Percentiles rank a stretch among this genome's conserved stretches.
Evolutionary conservation across 2,797 vertebrate genomes (phyloP).

Genomic region (Poecilia wingei): DNA sequence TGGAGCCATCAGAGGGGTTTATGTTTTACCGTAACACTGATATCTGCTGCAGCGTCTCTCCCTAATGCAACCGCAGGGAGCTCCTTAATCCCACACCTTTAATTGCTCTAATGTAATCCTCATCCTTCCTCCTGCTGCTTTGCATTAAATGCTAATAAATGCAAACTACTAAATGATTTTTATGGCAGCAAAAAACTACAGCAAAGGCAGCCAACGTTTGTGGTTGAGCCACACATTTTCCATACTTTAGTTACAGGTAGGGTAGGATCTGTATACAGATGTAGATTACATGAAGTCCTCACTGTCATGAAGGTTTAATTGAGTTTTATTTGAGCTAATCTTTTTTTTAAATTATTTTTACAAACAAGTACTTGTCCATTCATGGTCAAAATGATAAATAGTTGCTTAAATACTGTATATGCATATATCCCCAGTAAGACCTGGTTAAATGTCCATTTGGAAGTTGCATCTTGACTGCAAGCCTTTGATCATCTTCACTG

Average conservation of each 20-base stretch:
- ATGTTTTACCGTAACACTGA: slow-evolving; percentile 4
- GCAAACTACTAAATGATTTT: not conserved
- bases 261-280: not conserved
- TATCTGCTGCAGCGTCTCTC: slow-evolving; percentile 7
- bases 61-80: slow-evolving; percentile 18
- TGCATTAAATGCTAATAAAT: slow-evolving; percentile 13
- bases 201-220: slow-evolving; percentile 1
- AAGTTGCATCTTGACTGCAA: not conserved
- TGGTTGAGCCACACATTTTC: not conserved
- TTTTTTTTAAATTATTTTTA: not conserved
- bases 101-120: slow-evolving; percentile 21
- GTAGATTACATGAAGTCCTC: not conserved
- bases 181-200: slow-evolving; percentile 9
- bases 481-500: not conserved
- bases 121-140: slow-evolving; percentile 19
- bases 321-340: not conserved
- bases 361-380: not conserved
- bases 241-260: not conserved
- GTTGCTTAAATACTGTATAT: not conserved
- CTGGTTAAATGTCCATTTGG: not conserved
- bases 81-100: slow-evolving; percentile 23
- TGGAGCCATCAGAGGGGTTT: slow-evolving; percentile 8
- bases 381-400: not conserved
- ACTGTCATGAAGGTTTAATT: not conserved
- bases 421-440: not conserved